Percentiles rank a stretch among this genome's conserved stretches.
phyloP scores from a whole-genome alignment of 2,888 invertebrate genomes.

The Sinohyriopsis cumingii region DNA sequence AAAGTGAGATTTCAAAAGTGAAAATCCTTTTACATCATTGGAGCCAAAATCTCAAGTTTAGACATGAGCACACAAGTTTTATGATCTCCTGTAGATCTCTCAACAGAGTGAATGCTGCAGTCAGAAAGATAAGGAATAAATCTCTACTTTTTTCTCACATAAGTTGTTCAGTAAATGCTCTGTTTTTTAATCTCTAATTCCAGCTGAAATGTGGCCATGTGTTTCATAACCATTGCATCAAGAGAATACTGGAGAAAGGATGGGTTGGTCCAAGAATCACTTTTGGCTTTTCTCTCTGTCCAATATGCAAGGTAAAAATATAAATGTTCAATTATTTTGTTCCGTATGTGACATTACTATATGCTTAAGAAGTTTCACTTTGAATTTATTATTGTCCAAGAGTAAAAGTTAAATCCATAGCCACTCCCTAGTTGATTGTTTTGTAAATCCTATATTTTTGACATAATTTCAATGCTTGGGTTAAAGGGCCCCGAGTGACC shows the following conservation, averaged over 20 bases:
- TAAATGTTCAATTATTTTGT: not conserved
- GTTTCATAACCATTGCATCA: constrained; percentile 94
- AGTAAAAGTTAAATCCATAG: too few relatives aligned
- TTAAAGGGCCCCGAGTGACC: too few relatives aligned
- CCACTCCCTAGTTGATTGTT: too few relatives aligned
- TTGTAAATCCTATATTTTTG: too few relatives aligned
- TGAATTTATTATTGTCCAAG: not conserved
- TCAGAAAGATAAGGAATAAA: not conserved
- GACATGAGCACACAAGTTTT: too few relatives aligned
- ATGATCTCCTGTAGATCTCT: too few relatives aligned
- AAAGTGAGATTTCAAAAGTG: too few relatives aligned
- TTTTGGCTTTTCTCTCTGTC: constrained; percentile 95
- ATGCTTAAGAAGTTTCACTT: not conserved
- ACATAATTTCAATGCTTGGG: too few relatives aligned
- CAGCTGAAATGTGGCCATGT: constrained; percentile 87
- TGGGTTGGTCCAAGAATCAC: constrained; percentile 98
- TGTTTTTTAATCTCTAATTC: constrained; percentile 1
- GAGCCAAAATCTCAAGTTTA: too few relatives aligned
- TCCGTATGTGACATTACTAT: not conserved
- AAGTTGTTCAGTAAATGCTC: not conserved
- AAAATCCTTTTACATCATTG: too few relatives aligned
- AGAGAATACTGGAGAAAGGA: constrained; percentile 85
- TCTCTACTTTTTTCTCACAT: not conserved
- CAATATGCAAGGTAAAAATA: constrained; percentile 89
- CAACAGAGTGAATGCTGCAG: too few relatives aligned